phyloP scores from a whole-genome alignment of 2,113 vertebrate species.

The Jacana jacana region DNA sequence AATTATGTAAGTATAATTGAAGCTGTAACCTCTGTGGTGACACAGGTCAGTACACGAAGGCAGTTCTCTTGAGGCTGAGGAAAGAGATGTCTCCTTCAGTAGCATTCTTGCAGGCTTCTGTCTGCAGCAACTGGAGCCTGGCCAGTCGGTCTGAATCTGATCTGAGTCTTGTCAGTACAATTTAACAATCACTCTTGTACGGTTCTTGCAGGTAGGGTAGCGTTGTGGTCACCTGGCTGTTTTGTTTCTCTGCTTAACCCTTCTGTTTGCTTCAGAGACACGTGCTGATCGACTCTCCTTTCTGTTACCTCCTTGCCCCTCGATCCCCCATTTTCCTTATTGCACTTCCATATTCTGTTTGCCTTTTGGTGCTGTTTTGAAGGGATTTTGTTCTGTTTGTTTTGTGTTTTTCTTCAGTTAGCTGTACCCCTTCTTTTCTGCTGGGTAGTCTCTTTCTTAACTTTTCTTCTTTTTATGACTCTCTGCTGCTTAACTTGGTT shows the following conservation, averaged over 20 bases:
- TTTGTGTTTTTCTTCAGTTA: not conserved
- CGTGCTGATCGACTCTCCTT: not conserved
- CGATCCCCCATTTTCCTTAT: not conserved
- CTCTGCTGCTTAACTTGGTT: not conserved
- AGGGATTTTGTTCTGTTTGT: not conserved
- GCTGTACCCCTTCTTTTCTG: not conserved
- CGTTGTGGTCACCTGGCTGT: fast-evolving
- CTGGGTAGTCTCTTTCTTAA: not conserved
- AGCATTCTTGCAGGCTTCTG: not conserved
- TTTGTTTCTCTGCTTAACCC: not conserved
- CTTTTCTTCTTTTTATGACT: not conserved
- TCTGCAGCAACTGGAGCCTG: not conserved
- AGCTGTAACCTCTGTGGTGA: not conserved
- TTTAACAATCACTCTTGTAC: not conserved
- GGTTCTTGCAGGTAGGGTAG: not conserved
- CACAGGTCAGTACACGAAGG: not conserved
- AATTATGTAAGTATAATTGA: constrained; percentile 87
- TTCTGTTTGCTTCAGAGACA: not conserved
- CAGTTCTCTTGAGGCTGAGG: not conserved
- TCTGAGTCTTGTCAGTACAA: not conserved
- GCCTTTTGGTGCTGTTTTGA: not conserved
- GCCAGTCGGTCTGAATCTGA: not conserved
- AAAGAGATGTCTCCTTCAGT: not conserved
- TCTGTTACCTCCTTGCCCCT: not conserved
- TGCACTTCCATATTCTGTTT: not conserved